A percentile compares a stretch with the other conserved stretches of the same genome.
These are phyloP conservation scores for Smittia sp. DNA, from an alignment of 2,888 invertebrate species.

Conservation along the genomic window DNA sequence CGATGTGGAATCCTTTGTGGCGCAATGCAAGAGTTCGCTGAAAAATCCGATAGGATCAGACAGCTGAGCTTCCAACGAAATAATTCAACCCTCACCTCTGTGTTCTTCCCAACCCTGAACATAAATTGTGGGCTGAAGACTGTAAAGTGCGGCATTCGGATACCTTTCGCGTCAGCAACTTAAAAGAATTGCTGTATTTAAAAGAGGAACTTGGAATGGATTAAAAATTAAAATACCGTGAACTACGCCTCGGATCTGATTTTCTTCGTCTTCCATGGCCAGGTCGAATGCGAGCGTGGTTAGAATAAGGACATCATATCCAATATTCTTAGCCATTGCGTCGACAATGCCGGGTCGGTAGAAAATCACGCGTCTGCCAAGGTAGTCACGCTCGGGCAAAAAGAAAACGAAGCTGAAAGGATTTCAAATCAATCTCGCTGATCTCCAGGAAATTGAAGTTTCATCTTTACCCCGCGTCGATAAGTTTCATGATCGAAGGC, in stretches of 20 bases:
- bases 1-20: conserved; percentile 74
- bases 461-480: conserved; percentile 62
- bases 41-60: too few relatives aligned
- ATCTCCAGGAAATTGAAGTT: conserved; percentile 46
- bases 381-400: conserved; percentile 70
- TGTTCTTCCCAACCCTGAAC: conserved; percentile 62
- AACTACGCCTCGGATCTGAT: conserved; percentile 73
- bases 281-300: conserved; percentile 65
- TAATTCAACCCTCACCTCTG: too few relatives aligned
- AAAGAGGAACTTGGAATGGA: conserved; percentile 73
- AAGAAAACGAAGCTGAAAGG: conserved; percentile 70
- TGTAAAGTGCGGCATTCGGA: conserved; percentile 60
- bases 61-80: too few relatives aligned
- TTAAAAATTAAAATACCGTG: conserved; percentile 74
- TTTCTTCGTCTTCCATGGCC: conserved; percentile 76
- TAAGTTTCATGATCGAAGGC: conserved; percentile 67
- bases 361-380: conserved; percentile 72
- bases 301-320: background rate
- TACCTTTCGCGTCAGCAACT: conserved; percentile 71
- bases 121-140: conserved; percentile 75
- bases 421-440: background rate
- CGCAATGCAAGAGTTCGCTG: conserved; percentile 66
- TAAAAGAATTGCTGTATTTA: too few relatives aligned
- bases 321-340: conserved; percentile 42
- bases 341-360: conserved; percentile 77